Base-by-base conservation (phyloP, 2,888 invertebrate genomes). In the Dorcus parallelipipedus region DNA sequence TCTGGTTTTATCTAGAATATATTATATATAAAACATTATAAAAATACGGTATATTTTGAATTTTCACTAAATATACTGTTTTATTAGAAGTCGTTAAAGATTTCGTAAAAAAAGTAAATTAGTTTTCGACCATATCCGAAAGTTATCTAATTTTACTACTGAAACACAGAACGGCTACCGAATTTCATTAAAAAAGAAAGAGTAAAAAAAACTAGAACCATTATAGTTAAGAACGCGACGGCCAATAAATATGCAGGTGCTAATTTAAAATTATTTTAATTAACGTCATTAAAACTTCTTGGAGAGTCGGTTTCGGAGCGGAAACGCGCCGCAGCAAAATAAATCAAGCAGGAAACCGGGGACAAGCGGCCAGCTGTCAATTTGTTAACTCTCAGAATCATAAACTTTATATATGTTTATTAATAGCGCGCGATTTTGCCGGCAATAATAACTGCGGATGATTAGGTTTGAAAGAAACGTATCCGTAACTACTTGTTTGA, bases 251-350 rank as follows among this genome's bases (percentile, higher is more conserved):
- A 20, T 45, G 45, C 45, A 45, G 45, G 45, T 45, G 45, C 45
- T 23, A 45, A 45, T 45, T 20, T 45, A 45, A 45, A 45, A 45
- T 45, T 45, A 45, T 45, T 45, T 45, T 45, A 45, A 45, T 45
- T 45, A 45, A 45, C 45, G 17, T 45, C 45, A 45, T 45, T 45
- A 45, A 45, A 45, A 33, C 26, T 33, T 33, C 26, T 33, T 23
- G 45, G 23, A 20, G 45, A 45, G 17, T 20, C 45, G 23, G n/a
- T 45, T 45, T 45, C 20, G 20, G 20, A 45, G 9, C 45, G 45
- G 45, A 45, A 45, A 33, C 26, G 26, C 26, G 26, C 26, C 26
- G 26, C 45, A 10, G 17, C 10, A 23, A 20, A 45, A 45, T 45
- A 45, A 45, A 45, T 45, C 45, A 45, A 23, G 23, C 45, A n/a